Evolutionary conservation across 2,797 vertebrate genomes (phyloP).

Genomic region (Malacoraja senta): DNA sequence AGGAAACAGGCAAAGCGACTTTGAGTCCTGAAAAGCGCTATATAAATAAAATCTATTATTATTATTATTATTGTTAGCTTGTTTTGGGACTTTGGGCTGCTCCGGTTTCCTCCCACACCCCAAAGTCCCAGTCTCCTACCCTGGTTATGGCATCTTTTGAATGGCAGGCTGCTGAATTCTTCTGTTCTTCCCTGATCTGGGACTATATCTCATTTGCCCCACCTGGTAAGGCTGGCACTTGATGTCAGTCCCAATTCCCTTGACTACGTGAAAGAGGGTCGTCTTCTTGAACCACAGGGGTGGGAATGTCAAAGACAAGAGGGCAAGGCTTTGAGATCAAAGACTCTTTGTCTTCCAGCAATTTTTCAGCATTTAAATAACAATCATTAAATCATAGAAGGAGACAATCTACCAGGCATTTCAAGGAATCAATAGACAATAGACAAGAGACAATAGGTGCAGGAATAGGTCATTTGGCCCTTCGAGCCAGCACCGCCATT

Average conservation of each 20-base stretch:
- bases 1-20: too few relatives aligned
- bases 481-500: too few relatives aligned
- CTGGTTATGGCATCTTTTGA: too few relatives aligned
- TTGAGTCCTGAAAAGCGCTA: too few relatives aligned
- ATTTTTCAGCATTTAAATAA: background rate
- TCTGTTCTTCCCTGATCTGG: too few relatives aligned
- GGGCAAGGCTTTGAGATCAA: too few relatives aligned
- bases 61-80: background rate
- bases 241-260: background rate
- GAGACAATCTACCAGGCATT: too few relatives aligned
- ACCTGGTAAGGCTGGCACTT: background rate
- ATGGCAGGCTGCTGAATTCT: background rate
- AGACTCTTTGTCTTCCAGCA: background rate
- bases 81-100: too few relatives aligned
- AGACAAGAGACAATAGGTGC: too few relatives aligned
- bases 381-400: background rate
- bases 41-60: too few relatives aligned
- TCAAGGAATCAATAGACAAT: background rate
- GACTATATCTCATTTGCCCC: background rate
- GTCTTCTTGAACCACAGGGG: background rate
- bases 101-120: background rate
- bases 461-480: too few relatives aligned
- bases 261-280: background rate
- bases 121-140: background rate
- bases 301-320: background rate